Evolutionary conservation across 2,888 invertebrate species (phyloP), one percentile per base, ranked within the genome.

Genomic region (Pterobdella sp.): DNA sequence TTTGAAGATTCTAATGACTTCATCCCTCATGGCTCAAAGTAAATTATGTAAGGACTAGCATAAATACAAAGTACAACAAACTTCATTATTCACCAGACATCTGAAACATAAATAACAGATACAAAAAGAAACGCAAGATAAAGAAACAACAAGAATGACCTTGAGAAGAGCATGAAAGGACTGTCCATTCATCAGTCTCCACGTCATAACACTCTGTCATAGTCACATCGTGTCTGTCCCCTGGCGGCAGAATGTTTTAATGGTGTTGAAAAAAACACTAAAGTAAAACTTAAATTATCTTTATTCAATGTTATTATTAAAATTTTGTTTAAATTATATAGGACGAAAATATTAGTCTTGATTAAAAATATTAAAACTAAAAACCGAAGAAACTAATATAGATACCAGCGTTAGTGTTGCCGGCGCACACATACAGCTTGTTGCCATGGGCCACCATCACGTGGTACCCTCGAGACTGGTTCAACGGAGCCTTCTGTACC

Each of bases 381-480:
- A 14, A 22, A 42, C 22, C 10, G 49, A 14, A 7, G 22, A 14
- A 22, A 42, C 22, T 7, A 42, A 14, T 7, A 42, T 42, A 3
- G n/a, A 26, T 3, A 67, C 77, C 78, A 14, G 78, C 78, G 68
- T 78, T 77, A 1, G 77, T 78, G 74, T 78, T 78, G 18, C 78
- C 78, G 1, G 78, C 78, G 66, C 76, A 77, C 29, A 74, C 76
- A 37, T 75, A 76, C 49, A 78, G 75, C 68, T 74, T 71, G 72
- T 75, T 74, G 32, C 56, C 68, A 42, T 75, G 75, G 7, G 76
- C 65, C 4, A 77, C 75, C 78, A 78, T 77, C 31, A 76, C 77
- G 32, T 78, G 78, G 74, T 78, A 78, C 31, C 78, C 78, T n/a
- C 78, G 74, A n/a, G 75, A 74, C 64, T 77, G 77, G 67, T 76